Base-by-base conservation (phyloP, 2,797 vertebrate genomes). In the Arremon aurantiirostris region DNA sequence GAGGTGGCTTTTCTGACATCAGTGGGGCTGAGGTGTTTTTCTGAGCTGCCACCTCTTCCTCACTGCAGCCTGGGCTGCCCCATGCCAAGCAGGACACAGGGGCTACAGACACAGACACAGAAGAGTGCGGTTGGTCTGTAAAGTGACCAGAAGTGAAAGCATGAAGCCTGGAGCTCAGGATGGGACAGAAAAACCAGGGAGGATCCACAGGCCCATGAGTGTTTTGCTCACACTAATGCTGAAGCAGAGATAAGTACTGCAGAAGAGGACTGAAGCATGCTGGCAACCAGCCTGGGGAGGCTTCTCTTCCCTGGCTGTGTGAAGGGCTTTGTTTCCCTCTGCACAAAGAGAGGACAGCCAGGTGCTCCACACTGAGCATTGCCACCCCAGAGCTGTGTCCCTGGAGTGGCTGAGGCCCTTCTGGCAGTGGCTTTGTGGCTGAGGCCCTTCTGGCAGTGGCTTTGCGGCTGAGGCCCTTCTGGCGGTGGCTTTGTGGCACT, bases 201-300 rank as follows among this genome's bases (percentile, higher is more conserved):
- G 11, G 61, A 82, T 47, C 9, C n/a, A 28, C 2, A 20, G 56
- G n/a, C 32, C 30, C 2, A 0, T 6, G 16, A 13, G 8, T 72
- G n/a, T n/a, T 85, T 89, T 72, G 24, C 42, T 72, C 24, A 53
- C 35, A 12, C 4, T 46, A 10, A 28, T 22, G 27, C 87, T 61
- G 50, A 65, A 75, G 71, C 63, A 66, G 78, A 86, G n/a, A 14
- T 59, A 9, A 44, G 44, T 14, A 5, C 16, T 50, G 53, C 68
- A 70, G 50, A 68, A 66, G 19, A 82, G 30, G 55, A n/a, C 41
- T 57, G 50, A 30, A 87, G 24, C n/a, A 17, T 2, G 1, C 14
- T 55, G 57, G 69, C 61, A 60, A 7, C 20, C 44, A 64, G 73
- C 46, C 49, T 57, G n/a, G 78, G 37, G 64, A 84, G 71, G 55